Evolutionary conservation across 2,888 invertebrate genomes (phyloP).

Genomic region (Aphrophora alni): DNA sequence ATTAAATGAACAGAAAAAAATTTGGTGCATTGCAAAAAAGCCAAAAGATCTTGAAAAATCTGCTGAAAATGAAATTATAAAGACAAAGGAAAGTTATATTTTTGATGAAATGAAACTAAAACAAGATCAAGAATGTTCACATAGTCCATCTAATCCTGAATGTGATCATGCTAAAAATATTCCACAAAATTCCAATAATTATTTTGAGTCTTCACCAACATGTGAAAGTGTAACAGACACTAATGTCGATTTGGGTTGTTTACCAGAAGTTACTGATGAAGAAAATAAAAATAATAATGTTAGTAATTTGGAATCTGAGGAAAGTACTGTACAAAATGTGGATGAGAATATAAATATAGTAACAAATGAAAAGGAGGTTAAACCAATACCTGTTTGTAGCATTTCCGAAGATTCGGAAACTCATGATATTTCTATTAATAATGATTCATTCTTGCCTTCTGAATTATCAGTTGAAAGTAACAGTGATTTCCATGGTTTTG

Average conservation of each 20-base stretch:
- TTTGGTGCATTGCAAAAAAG: conserved; percentile 35
- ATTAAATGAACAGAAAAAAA: conserved; percentile 31
- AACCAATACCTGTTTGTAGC: background rate
- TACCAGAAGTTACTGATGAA: background rate
- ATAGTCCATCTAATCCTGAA: background rate
- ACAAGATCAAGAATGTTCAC: background rate
- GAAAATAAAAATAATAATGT: background rate
- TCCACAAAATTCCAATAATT: background rate
- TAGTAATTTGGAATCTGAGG: no score
- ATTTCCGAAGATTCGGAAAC: background rate
- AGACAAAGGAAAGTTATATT: background rate
- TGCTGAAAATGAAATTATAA: background rate
- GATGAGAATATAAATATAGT: background rate
- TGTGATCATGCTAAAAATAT: background rate
- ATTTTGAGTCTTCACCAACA: background rate
- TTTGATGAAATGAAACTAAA: background rate
- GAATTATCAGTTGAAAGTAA: background rate
- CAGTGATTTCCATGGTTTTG: background rate
- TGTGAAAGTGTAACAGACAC: background rate
- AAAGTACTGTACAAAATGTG: background rate
- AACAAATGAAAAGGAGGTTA: background rate
- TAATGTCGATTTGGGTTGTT: background rate
- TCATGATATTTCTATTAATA: background rate
- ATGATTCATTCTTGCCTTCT: background rate
- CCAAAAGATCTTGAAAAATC: background rate